Evolutionary conservation across 2,888 invertebrate species (phyloP).

Genomic region (Scaptomyza reducta): DNA sequence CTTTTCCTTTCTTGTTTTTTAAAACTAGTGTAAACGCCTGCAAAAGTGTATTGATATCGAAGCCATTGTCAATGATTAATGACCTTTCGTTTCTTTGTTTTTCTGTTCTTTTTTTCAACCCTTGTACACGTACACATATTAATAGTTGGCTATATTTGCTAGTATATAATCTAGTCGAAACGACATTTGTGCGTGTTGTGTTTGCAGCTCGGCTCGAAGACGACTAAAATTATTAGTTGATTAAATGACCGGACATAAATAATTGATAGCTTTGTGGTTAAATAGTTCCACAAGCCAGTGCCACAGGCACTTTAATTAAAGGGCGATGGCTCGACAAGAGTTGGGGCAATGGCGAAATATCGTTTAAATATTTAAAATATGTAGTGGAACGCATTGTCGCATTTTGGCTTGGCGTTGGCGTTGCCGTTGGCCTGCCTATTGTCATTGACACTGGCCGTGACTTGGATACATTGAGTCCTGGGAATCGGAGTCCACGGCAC

Average conservation of each 20-base stretch:
- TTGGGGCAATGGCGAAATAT: conserved; percentile 27
- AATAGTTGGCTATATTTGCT: not conserved
- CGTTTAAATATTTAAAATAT: conserved; percentile 72
- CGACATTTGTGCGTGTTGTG: conserved; percentile 70
- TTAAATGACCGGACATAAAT: conserved; percentile 54
- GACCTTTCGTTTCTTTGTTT: not conserved
- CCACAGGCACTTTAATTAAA: conserved; percentile 59
- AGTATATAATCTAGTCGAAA: conserved; percentile 29
- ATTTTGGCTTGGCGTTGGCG: not conserved
- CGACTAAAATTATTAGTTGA: conserved; percentile 52
- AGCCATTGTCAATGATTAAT: conserved; percentile 8
- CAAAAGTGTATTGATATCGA: not conserved
- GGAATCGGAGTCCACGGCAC: not conserved
- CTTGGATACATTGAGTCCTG: conserved; percentile 7
- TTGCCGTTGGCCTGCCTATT: conserved; percentile 23
- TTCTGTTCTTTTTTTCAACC: not conserved
- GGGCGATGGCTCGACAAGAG: conserved; percentile 13
- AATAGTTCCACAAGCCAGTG: conserved; percentile 14
- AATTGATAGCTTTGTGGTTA: conserved; percentile 61
- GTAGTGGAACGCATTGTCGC: conserved; percentile 24
- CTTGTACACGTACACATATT: not conserved
- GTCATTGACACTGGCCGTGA: conserved; percentile 36
- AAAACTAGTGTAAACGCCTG: too few species aligned
- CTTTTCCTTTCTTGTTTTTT: too few species aligned
- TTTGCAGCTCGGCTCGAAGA: conserved; percentile 20